These are phyloP conservation scores for Nipponacmea schrenckii DNA, from an alignment of 2,888 invertebrate species.

Conservation along the genomic window DNA sequence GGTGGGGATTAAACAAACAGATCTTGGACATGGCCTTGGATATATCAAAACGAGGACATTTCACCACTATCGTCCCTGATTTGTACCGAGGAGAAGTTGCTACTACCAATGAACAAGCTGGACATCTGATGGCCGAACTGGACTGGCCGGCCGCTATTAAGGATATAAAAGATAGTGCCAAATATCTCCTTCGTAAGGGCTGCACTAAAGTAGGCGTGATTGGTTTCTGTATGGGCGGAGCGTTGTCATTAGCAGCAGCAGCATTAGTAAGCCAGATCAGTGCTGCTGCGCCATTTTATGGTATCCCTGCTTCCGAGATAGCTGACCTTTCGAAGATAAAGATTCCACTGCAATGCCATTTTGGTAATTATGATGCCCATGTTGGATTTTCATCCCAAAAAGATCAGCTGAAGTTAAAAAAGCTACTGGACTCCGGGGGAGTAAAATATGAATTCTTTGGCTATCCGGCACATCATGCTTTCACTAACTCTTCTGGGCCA, in stretches of 20 bases:
- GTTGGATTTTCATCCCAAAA: slow-evolving; percentile 49
- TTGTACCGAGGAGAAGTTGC: slow-evolving; percentile 51
- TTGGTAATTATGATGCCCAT: slow-evolving; percentile 44
- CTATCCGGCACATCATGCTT: slow-evolving; percentile 46
- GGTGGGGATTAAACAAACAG: slow-evolving; percentile 57
- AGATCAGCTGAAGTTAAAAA: slow-evolving; percentile 40
- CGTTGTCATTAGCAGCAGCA: slow-evolving; percentile 45
- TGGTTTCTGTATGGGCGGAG: slow-evolving; percentile 61
- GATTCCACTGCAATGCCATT: slow-evolving; percentile 55
- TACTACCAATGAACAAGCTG: slow-evolving; percentile 45
- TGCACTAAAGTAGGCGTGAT: slow-evolving; percentile 49
- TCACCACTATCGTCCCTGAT: slow-evolving; percentile 47
- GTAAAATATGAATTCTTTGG: slow-evolving; percentile 35
- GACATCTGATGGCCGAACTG: slow-evolving; percentile 45
- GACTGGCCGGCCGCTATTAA: slow-evolving; percentile 52
- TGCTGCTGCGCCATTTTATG: slow-evolving; percentile 58
- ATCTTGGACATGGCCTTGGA: slow-evolving; percentile 35
- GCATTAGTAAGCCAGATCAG: slow-evolving; percentile 39
- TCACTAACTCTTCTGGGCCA: slow-evolving; percentile 37
- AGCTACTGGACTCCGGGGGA: slow-evolving; percentile 34
- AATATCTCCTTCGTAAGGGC: slow-evolving; percentile 38
- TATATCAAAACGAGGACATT: slow-evolving; percentile 37
- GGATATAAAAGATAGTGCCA: slow-evolving; percentile 46
- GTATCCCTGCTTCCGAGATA: slow-evolving; percentile 40
- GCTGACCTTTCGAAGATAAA: slow-evolving; percentile 46